Conservation (phyloP, 1,140 invertebrate species). For the Trialeurodes vaporariorum region DNA sequence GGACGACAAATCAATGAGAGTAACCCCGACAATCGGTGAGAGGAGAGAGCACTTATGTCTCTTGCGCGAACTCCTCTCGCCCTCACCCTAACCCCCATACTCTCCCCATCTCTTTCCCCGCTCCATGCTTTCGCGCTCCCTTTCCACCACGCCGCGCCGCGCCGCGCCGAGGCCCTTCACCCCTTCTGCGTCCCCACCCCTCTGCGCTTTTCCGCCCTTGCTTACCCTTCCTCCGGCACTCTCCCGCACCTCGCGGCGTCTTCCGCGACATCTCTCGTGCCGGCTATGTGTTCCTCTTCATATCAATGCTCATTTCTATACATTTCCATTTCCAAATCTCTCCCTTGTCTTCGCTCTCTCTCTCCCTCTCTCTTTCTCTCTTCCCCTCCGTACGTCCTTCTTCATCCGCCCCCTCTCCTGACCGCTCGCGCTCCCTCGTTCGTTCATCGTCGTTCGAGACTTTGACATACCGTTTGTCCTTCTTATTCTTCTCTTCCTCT, state of each 20-base stretch:
- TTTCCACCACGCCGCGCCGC: background rate
- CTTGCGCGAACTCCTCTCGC: background rate
- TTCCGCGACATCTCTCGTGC: background rate
- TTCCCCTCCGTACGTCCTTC: no score
- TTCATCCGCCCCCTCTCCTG: no score
- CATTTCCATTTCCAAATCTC: constrained; percentile 1
- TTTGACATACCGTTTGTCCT: no score
- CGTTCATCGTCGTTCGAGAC: no score
- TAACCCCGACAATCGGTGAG: background rate
- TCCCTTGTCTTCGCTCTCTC: background rate
- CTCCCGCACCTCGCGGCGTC: no score
- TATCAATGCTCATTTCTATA: constrained; percentile 1
- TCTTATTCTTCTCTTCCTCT: no score
- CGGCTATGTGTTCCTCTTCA: background rate
- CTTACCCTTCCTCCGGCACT: background rate
- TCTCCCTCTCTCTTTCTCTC: background rate
- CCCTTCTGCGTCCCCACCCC: no score
- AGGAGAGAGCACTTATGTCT: background rate
- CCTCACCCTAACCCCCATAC: no score
- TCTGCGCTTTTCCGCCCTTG: background rate
- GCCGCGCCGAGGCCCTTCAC: background rate
- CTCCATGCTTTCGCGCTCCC: background rate
- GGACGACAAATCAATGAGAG: background rate
- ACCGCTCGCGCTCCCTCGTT: no score
- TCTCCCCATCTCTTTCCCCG: no score